phyloP scores from a whole-genome alignment of 2,113 vertebrate species.

The Silurus glanis region DNA sequence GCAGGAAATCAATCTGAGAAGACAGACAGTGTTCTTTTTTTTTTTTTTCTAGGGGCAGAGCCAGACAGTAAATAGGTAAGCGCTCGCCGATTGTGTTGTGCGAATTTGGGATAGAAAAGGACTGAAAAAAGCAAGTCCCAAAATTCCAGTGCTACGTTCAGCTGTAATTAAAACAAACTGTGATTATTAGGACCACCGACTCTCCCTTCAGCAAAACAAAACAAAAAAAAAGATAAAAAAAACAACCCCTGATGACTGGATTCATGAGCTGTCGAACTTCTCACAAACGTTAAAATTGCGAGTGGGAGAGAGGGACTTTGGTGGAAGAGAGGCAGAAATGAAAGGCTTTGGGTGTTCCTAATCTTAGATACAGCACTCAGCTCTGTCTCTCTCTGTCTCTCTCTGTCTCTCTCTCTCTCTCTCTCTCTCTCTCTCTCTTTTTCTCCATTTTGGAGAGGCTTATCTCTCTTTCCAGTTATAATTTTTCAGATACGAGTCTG shows the following conservation, averaged over 20 bases:
- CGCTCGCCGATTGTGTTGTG: constrained; percentile 3
- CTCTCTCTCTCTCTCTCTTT: constrained; percentile 39
- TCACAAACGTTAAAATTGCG: constrained; percentile 50
- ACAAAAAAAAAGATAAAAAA: constrained; percentile 37
- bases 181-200: constrained; percentile 40
- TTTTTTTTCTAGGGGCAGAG: neutral
- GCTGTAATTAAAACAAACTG: constrained; percentile 45
- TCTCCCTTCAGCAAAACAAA: constrained; percentile 20
- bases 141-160: constrained; percentile 11
- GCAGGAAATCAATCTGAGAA: constrained; percentile 7
- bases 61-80: constrained; percentile 27
- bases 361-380: constrained; percentile 34
- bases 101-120: neutral
- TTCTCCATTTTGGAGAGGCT: constrained; percentile 44
- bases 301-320: constrained; percentile 49
- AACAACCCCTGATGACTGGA: constrained; percentile 33
- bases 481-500: constrained; percentile 49
- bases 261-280: constrained; percentile 25
- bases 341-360: constrained; percentile 48
- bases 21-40: neutral
- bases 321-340: constrained; percentile 29
- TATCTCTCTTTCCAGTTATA: constrained; percentile 58
- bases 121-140: neutral
- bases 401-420: constrained; percentile 46
- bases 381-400: constrained; percentile 39